phyloP scores from a whole-genome alignment of 2,797 vertebrate genomes.

The Semotilus atromaculatus region DNA sequence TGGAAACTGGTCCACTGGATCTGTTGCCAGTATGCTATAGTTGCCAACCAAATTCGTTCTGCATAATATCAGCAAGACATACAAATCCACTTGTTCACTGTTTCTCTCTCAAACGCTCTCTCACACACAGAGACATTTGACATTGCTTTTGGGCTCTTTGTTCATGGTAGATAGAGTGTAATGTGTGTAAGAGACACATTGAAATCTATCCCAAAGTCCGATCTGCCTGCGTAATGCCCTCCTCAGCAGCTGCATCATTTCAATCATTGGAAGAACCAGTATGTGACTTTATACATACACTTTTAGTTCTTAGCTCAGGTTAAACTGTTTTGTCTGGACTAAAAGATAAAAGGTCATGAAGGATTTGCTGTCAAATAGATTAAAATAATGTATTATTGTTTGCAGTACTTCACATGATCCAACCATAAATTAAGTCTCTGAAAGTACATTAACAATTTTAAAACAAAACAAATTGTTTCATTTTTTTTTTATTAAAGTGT shows the following conservation, averaged over 20 bases:
- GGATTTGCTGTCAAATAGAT: neutral
- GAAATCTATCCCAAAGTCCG: slow-evolving; percentile 16
- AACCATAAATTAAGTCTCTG: neutral
- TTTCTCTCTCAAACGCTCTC: neutral
- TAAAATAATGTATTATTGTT: neutral
- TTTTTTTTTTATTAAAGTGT: neutral
- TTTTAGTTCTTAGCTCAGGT: neutral
- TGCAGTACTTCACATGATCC: neutral
- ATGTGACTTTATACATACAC: neutral
- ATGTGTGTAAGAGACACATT: neutral
- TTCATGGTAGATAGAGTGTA: slow-evolving; percentile 11
- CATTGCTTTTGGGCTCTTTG: neutral
- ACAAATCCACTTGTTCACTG: neutral
- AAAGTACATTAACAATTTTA: neutral
- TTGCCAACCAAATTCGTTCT: slow-evolving; percentile 10
- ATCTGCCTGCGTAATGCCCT: slow-evolving; percentile 17
- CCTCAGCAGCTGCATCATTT: slow-evolving; percentile 30
- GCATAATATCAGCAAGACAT: neutral
- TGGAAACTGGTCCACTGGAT: slow-evolving; percentile 9
- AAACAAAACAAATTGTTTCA: neutral
- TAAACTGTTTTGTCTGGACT: slow-evolving; percentile 4
- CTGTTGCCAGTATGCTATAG: neutral
- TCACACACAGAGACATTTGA: neutral
- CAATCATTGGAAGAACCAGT: slow-evolving; percentile 12
- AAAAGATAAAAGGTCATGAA: slow-evolving; percentile 20